Conservation (phyloP, 2,797 vertebrate genomes). For the Bufotes viridis region DNA sequence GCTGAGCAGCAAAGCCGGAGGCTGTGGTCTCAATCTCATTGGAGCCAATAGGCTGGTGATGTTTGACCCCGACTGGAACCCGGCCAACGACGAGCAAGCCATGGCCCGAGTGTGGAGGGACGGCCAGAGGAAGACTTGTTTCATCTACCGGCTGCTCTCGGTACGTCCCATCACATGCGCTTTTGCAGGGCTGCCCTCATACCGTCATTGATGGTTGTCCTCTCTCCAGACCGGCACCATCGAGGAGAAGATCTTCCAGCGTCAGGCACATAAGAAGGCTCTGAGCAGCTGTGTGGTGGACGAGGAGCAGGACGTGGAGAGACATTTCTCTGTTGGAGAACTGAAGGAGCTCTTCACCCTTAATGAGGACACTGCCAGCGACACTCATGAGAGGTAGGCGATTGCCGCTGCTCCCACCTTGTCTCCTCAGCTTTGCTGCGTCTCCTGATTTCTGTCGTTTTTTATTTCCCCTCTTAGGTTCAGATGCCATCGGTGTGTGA, state of each 20-base stretch:
- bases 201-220: not conserved
- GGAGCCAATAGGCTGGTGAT: constrained; percentile 97
- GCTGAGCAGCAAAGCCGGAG: constrained; percentile 97
- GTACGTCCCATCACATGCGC: constrained; percentile 68
- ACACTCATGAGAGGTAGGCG: constrained; percentile 90
- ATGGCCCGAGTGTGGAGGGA: constrained; percentile 98
- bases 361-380: constrained; percentile 85
- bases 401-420: not conserved
- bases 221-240: constrained; percentile 89
- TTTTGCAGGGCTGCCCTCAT: not conserved
- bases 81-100: constrained; percentile 96
- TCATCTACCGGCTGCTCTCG: constrained; percentile 93
- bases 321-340: constrained; percentile 94
- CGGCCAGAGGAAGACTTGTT: constrained; percentile 96
- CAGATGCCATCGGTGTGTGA: constrained; percentile 90
- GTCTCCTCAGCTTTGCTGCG: not conserved
- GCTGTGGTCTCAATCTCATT: constrained; percentile 94
- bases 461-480: constrained; percentile 80
- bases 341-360: constrained; percentile 89
- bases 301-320: constrained; percentile 93
- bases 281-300: constrained; percentile 98
- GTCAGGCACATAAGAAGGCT: constrained; percentile 97
- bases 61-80: constrained; percentile 99
- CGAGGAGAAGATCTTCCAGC: constrained; percentile 97
- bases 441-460: too few species aligned